phyloP scores from a whole-genome alignment of 2,888 invertebrate genomes.

The Chironomus riparius region DNA sequence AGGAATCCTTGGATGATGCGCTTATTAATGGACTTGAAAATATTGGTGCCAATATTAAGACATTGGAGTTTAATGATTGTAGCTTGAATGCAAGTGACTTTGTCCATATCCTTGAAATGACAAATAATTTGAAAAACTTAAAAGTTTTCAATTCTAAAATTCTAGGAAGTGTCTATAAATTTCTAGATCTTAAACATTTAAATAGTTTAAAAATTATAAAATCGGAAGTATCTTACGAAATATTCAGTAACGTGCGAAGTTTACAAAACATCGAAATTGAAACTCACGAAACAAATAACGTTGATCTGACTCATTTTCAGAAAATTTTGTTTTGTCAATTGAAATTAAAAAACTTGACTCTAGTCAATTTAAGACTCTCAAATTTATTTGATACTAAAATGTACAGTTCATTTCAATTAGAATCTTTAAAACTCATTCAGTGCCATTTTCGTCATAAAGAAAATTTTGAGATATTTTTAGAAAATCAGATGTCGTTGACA shows the following conservation, averaged over 20 bases:
- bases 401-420: not conserved
- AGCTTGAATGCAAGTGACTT: not conserved
- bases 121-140: not conserved
- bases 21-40: not conserved
- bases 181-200: not conserved
- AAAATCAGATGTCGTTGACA: not conserved
- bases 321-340: not conserved
- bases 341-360: not conserved
- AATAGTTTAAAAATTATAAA: not conserved
- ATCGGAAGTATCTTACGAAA: not conserved
- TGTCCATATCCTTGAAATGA: not conserved
- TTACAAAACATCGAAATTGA: not conserved
- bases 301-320: not conserved
- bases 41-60: not conserved
- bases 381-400: not conserved
- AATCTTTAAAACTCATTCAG: not conserved
- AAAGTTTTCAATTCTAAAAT: not conserved
- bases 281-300: not conserved
- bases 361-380: conserved; percentile 8
- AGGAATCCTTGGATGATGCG: not conserved
- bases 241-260: not conserved
- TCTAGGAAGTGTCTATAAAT: not conserved
- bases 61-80: conserved; percentile 4
- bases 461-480: conserved; percentile 9
- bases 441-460: conserved; percentile 13